Evolutionary conservation across 2,888 invertebrate species (phyloP).

Genomic region (Thera britannica): DNA sequence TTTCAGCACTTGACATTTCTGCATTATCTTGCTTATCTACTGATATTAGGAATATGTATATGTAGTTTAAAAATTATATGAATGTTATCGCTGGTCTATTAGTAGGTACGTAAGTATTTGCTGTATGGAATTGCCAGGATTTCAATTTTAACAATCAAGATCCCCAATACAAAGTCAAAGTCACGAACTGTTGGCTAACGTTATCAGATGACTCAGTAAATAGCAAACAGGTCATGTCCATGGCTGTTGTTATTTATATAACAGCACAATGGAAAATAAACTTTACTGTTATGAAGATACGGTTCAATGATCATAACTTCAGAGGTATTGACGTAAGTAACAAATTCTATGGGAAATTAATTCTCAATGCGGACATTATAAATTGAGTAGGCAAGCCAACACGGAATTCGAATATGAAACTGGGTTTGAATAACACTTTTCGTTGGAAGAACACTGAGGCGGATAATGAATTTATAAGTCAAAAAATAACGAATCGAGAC

Average conservation of each 20-base stretch:
- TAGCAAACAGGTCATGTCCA: slow-evolving; percentile 56
- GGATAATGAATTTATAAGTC: not conserved
- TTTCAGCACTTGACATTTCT: not conserved
- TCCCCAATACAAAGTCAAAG: slow-evolving; percentile 44
- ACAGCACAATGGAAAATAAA: slow-evolving; percentile 16
- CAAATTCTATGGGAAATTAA: slow-evolving; percentile 51
- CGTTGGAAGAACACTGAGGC: not conserved
- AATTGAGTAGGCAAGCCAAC: slow-evolving; percentile 33
- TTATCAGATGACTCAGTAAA: slow-evolving; percentile 49
- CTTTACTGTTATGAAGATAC: slow-evolving; percentile 21
- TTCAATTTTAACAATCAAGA: slow-evolving; percentile 25
- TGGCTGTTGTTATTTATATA: slow-evolving; percentile 26
- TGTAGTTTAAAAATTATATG: not conserved
- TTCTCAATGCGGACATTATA: slow-evolving; percentile 42
- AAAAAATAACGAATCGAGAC: not conserved
- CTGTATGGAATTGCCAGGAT: slow-evolving; percentile 7
- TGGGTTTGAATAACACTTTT: slow-evolving; percentile 10
- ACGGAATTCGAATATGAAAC: slow-evolving; percentile 21
- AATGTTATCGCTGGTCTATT: not conserved
- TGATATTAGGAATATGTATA: not conserved
- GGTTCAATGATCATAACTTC: slow-evolving; percentile 20
- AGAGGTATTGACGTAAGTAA: slow-evolving; percentile 30
- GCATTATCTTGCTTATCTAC: not conserved
- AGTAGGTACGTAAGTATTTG: not conserved
- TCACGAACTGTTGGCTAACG: slow-evolving; percentile 55